Evolutionary conservation across 1,140 invertebrate species (phyloP), one percentile per base, ranked within the genome.

Genomic region (Pogonomyrmex barbatus): DNA sequence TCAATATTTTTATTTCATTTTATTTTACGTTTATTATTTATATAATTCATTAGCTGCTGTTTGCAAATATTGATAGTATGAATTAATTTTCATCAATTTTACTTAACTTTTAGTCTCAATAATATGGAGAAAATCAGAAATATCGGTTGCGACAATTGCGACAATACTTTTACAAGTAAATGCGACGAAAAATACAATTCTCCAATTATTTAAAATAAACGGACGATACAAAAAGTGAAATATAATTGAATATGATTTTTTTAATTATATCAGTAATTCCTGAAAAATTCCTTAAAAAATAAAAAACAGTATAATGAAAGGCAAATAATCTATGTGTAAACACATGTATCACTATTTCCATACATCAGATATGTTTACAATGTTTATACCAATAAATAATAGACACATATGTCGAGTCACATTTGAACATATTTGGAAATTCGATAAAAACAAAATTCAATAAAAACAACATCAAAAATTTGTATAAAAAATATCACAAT

Each of bases 151-250:
- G 12, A 17, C 47, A 50, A 42, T 67, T 6, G 36, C 33, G 17
- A 65, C 24, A 50, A 68, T 47, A 47, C 9, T 45, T 42, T 68
- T 17, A 33, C 10, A 47, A 47, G 10, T 68, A 45, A 2, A 47
- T 30, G 10, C 0, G 24, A 30, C 24, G 2, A 1, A 47, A 68
- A 47, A 47, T 24, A 24, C 42, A 2, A 50, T 6, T 68, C 50
- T 68, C 9, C 12, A 68, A 47, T 68, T 10, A 68, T 68, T 68
- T 33, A 50, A 24, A 50, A 5, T 68, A 68, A 68, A 47, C n/a
- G 10, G 17, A 17, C 24, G 5, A 33, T 50, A 12, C 42, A 33
- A 68, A 50, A 68, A 68, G 0, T 68, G 9, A 24, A 50, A 30
- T 42, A 68, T 33, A 50, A 30, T 12, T 50, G 42, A 30, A 68